Base-by-base conservation (phyloP, 2,113 vertebrate genomes). In the Lophotis ruficrista region DNA sequence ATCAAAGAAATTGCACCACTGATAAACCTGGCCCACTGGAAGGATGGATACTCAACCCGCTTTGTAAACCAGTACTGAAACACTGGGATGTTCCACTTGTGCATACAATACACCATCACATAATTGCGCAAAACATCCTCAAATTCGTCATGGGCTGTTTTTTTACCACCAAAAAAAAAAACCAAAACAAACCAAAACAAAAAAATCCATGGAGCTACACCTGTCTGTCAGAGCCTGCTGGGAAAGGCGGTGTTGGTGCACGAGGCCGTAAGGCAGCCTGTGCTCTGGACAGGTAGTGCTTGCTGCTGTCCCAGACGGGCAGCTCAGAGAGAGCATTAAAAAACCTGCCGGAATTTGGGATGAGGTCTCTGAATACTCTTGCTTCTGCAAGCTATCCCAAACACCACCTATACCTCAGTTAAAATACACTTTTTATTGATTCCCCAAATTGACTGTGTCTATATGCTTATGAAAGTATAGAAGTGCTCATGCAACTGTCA, bases 391-490 rank as follows among this genome's bases (percentile, higher is more conserved):
- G 37, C 27, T 45, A 12, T 10, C 48, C 61, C 83, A 35, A 20
- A 19, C 33, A 62, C 24, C 54, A 54, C 33, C 69, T 47, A 8
- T 1, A 0, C 5, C 28, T 20, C 3, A 0, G 1, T 4, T 35
- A 27, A 91, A 90, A 56, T 0, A 15, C 20, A 2, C 2, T 38
- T 89, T 79, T 33, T 23, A 14, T 9, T 14, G 35, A 41, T 14
- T 37, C 13, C 15, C 23, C n/a, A 7, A 7, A 8, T 0, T 22
- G 16, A 5, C 9, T 5, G 7, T 3, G 3, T 45, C 35, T 27
- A 28, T 4, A 3, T 17, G 9, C 20, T 33, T 25, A 2, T 30
- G 1, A 10, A 47, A 18, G 2, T 2, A 4, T 9, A 56, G 51
- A 51, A 60, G 13, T 2, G 25, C 51, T 79, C 50, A 12, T 3